Evolutionary conservation across 2,888 invertebrate species (phyloP).

Genomic region (Keiferia lycopersicella): DNA sequence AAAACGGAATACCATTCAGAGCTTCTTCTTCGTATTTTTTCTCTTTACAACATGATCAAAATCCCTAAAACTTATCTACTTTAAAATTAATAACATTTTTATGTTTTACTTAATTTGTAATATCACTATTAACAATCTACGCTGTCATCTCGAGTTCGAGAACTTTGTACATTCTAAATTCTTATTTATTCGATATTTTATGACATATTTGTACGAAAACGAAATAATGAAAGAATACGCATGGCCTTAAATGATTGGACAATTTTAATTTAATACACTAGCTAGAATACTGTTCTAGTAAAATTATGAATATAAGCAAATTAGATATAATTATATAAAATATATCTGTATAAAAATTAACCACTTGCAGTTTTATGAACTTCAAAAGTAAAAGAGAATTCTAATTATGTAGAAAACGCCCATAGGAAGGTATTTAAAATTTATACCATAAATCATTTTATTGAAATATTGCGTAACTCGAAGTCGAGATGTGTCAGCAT

Average conservation of each 20-base stretch:
- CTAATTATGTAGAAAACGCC: no score
- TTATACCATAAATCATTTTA: background rate
- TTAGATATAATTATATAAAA: no score
- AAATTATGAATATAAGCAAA: no score
- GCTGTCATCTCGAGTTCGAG: conserved; percentile 68
- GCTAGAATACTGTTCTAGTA: no score
- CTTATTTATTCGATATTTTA: background rate
- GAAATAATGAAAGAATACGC: background rate
- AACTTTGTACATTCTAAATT: conserved; percentile 12
- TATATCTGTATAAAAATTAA: no score
- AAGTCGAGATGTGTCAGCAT: conserved; percentile 69
- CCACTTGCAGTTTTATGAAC: no score
- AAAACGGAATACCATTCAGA: conserved; percentile 43
- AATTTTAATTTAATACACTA: no score
- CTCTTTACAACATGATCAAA: conserved; percentile 72
- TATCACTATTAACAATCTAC: conserved; percentile 80
- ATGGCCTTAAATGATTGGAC: background rate
- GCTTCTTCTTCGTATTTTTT: conserved; percentile 43
- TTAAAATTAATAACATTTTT: conserved; percentile 77
- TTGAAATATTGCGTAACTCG: conserved; percentile 37
- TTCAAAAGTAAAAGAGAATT: no score
- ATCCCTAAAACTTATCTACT: conserved; percentile 74
- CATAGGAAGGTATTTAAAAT: no score
- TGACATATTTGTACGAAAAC: background rate
- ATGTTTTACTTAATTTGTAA: conserved; percentile 72